Conservation (phyloP, 2,888 invertebrate genomes). For the Andrena praecox region DNA sequence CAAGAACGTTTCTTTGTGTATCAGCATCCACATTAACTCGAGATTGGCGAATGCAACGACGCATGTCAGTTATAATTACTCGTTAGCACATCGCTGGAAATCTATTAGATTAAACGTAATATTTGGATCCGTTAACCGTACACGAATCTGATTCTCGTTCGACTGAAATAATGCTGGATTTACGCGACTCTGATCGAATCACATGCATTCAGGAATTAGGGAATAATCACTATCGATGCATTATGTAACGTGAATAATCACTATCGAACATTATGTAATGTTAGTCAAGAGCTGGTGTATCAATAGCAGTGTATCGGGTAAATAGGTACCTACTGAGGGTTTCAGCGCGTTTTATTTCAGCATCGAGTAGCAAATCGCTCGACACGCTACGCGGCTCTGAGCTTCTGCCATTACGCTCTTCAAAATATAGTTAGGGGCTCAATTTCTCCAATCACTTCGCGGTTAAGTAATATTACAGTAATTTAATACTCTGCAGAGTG, state of each 20-base stretch:
- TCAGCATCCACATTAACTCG: background rate
- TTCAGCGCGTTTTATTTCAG: background rate
- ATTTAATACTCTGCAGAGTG: too few species aligned
- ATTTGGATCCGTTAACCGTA: background rate
- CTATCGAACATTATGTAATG: background rate
- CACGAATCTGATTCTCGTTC: background rate
- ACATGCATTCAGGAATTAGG: too few species aligned
- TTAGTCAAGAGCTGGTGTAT: background rate
- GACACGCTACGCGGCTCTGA: background rate
- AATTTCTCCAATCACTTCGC: background rate
- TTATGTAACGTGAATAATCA: background rate
- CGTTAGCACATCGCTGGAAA: background rate
- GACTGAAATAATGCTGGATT: background rate
- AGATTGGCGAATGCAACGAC: background rate
- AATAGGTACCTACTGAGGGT: background rate
- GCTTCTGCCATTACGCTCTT: background rate
- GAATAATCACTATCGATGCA: too few species aligned
- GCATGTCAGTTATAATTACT: constrained; percentile 4
- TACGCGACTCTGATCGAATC: too few species aligned
- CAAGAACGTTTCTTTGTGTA: background rate
- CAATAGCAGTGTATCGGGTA: background rate
- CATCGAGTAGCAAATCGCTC: background rate
- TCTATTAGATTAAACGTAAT: constrained; percentile 5
- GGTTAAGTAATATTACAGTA: background rate
- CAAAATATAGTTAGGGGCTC: constrained; percentile 3